Conservation (phyloP, 2,797 vertebrate genomes). For the Paedocypris micromegethes region DNA sequence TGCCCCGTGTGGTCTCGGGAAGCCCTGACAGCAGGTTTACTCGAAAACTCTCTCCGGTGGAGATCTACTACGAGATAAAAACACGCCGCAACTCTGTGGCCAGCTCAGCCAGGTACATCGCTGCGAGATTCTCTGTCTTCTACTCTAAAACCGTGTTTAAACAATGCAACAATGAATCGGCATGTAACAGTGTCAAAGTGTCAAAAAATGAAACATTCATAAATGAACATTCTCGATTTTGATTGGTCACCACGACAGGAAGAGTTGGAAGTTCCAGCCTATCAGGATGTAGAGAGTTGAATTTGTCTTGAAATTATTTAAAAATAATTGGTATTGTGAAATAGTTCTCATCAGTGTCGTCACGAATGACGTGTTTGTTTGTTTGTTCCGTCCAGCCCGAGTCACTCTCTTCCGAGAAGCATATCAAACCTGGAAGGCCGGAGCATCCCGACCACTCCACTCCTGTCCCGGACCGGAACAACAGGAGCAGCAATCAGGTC, state of each 20-base stretch:
- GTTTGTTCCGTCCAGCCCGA: conserved; percentile 58
- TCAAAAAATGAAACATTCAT: too few relatives aligned
- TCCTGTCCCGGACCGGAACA: conserved; percentile 60
- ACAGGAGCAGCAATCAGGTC: conserved; percentile 50
- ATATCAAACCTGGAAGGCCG: conserved; percentile 73
- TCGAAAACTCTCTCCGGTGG: conserved; percentile 63
- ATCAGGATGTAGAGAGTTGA: too few relatives aligned
- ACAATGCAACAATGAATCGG: too few relatives aligned
- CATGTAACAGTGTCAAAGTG: too few relatives aligned
- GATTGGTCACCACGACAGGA: too few relatives aligned
- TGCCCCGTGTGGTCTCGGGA: conserved; percentile 60
- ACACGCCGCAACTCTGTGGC: conserved; percentile 72
- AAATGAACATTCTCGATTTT: too few relatives aligned
- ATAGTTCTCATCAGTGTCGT: not conserved
- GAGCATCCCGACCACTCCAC: conserved; percentile 73
- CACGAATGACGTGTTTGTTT: not conserved
- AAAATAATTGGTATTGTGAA: too few relatives aligned
- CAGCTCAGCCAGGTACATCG: conserved; percentile 66
- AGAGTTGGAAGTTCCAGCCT: too few relatives aligned
- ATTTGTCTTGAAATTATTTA: too few relatives aligned
- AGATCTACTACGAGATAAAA: conserved; percentile 73
- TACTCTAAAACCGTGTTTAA: not conserved
- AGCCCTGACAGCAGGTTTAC: conserved; percentile 65
- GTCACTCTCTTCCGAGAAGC: conserved; percentile 67
- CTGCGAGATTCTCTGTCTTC: not conserved